Percentiles rank a stretch among this genome's conserved stretches.
These are phyloP conservation scores for Bembecia ichneumoniformis DNA, from an alignment of 2,888 invertebrate species.

Conservation along the genomic window DNA sequence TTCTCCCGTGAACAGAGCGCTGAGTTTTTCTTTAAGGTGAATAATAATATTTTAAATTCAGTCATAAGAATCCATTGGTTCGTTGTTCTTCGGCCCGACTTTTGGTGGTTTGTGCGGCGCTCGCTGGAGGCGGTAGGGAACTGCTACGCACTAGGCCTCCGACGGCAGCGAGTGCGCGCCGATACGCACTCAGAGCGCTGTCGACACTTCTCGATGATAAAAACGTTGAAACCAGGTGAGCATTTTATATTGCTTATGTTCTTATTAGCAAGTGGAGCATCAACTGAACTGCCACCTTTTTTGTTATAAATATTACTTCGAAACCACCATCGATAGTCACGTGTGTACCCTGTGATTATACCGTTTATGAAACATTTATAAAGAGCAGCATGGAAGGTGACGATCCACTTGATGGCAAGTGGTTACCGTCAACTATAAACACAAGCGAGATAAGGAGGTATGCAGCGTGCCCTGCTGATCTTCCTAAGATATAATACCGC, in stretches of 20 bases:
- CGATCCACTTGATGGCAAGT: too few species aligned
- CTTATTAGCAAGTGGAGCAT: neutral
- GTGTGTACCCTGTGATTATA: too few species aligned
- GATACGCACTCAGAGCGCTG: conserved; percentile 56
- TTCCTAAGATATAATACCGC: too few species aligned
- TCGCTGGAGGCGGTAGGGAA: conserved; percentile 73
- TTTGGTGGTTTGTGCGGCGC: conserved; percentile 75
- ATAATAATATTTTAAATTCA: neutral
- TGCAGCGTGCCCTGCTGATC: too few species aligned
- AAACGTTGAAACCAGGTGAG: conserved; percentile 61
- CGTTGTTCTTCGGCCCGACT: conserved; percentile 77
- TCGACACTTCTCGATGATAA: conserved; percentile 68
- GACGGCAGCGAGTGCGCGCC: conserved; percentile 56
- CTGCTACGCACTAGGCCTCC: conserved; percentile 66
- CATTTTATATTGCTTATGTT: too few species aligned
- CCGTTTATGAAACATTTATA: too few species aligned
- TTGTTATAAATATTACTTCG: too few species aligned
- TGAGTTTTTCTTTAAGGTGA: neutral
- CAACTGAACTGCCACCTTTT: too few species aligned
- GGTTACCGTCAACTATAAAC: too few species aligned
- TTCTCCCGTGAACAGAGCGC: conserved; percentile 10
- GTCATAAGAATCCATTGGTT: conserved; percentile 78
- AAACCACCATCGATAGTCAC: too few species aligned
- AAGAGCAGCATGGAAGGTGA: too few species aligned
- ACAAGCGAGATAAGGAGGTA: too few species aligned